phyloP scores from a whole-genome alignment of 92 coral and sea anemone species.

The Paragorgia papillata region DNA sequence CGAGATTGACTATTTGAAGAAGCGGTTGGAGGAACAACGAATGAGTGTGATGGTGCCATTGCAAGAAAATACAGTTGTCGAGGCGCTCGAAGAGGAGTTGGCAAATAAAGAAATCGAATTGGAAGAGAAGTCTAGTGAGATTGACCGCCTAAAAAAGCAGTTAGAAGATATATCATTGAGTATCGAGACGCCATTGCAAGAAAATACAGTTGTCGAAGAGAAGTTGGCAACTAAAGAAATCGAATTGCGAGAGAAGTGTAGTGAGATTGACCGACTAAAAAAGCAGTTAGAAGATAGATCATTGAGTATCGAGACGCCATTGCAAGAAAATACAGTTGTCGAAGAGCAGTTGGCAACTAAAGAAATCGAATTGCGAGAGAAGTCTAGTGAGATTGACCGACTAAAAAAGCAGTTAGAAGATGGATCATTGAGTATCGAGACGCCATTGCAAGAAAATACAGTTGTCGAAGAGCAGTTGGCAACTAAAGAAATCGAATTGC shows the following conservation, averaged over 20 bases:
- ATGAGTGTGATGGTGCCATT: background rate
- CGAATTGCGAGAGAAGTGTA: background rate
- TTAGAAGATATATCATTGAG: background rate
- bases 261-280: background rate
- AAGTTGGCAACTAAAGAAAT: too few species aligned
- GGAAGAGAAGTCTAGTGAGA: too few species aligned
- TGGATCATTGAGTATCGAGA: background rate
- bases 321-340: constrained; percentile 2
- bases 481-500: background rate
- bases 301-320: background rate
- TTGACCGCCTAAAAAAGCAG: background rate
- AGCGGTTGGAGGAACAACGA: background rate
- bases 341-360: background rate
- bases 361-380: background rate
- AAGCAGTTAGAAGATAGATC: background rate
- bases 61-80: too few species aligned
- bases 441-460: too few species aligned
- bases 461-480: too few species aligned
- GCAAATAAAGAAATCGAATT: too few species aligned
- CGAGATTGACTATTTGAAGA: background rate
- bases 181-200: too few species aligned
- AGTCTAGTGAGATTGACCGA: background rate
- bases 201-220: background rate
- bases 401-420: background rate
- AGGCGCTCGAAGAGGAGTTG: background rate